Evolutionary conservation across 30 jellyfish, hydroid and myxozoan genomes (phyloP), one percentile per base, ranked within the genome.

Genomic region (Chironex yamaguchii): DNA sequence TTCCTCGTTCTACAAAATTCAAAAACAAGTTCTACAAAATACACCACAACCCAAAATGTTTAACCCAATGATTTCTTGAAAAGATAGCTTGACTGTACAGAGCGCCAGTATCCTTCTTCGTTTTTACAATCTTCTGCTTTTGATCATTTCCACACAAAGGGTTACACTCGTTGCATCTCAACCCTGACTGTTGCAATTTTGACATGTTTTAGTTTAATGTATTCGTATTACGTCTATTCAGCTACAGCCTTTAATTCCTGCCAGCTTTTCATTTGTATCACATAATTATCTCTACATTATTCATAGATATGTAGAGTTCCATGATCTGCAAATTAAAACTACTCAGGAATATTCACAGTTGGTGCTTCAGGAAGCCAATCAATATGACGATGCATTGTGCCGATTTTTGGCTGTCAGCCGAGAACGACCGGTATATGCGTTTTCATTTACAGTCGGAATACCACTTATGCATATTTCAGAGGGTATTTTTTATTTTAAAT

Each of bases 281-380:
- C n/a, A n/a, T n/a, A n/a, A n/a, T n/a, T n/a, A n/a, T n/a, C n/a
- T n/a, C n/a, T n/a, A n/a, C n/a, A n/a, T n/a, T n/a, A n/a, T n/a
- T n/a, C n/a, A 3, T 51, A 93, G 98, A 36, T 93, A 93, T 34
- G 78, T 53, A 28, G 98, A 93, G 11, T 93, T 93, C 42, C 96
- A 87, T 36, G 58, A 62, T 0, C 32, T 50, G 62, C 98, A 93
- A 69, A 23, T 73, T 29, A 62, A 58, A 32, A 81, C 89, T 0
- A 84, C 89, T 11, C 88, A 93, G 24, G 83, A 73, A 50, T 93
- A 71, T 71, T 96, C 98, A 11, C 52, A 69, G 12, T 33, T 85
- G 88, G 81, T 87, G 2, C 76, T 36, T 20, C 82, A 66, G 4
- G 98, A 93, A 67, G 29, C 83, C 49, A 82, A 88, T 24, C 63